These are phyloP conservation scores for Aculops lycopersici DNA, from an alignment of 1,140 invertebrate genomes.

Conservation along the genomic window DNA sequence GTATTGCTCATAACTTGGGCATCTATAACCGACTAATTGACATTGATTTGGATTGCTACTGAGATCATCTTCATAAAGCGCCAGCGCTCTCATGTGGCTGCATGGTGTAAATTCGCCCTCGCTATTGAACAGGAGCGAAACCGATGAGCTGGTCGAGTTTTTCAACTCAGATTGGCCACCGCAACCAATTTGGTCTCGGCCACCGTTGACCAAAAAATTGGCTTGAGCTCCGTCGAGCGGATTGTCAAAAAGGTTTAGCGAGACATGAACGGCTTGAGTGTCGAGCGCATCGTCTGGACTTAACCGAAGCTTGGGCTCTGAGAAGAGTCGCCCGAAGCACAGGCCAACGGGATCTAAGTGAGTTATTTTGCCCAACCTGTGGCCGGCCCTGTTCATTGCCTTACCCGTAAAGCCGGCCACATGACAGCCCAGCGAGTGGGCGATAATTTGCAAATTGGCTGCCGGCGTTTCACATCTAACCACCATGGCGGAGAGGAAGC, in stretches of 20 bases:
- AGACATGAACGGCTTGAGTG: background rate
- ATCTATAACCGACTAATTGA: background rate
- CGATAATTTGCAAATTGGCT: background rate
- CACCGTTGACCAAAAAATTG: background rate
- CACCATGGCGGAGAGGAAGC: background rate
- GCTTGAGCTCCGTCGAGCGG: background rate
- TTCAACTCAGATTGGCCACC: background rate
- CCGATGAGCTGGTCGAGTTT: background rate
- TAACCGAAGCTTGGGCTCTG: background rate
- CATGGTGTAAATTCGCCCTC: background rate
- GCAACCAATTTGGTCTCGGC: background rate
- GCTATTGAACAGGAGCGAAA: background rate
- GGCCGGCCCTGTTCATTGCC: background rate
- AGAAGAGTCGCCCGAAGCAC: background rate
- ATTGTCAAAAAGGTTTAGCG: background rate
- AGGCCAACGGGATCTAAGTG: background rate
- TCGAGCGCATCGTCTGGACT: background rate
- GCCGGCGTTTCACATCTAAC: background rate
- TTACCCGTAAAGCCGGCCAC: background rate
- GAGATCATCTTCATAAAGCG: background rate
- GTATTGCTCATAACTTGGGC: background rate
- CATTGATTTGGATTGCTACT: too few relatives aligned
- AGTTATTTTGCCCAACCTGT: background rate
- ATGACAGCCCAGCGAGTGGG: background rate
- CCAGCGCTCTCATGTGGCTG: background rate